Base-by-base conservation (phyloP, 2,113 vertebrate genomes). In the Microcebus ravelobensis region DNA sequence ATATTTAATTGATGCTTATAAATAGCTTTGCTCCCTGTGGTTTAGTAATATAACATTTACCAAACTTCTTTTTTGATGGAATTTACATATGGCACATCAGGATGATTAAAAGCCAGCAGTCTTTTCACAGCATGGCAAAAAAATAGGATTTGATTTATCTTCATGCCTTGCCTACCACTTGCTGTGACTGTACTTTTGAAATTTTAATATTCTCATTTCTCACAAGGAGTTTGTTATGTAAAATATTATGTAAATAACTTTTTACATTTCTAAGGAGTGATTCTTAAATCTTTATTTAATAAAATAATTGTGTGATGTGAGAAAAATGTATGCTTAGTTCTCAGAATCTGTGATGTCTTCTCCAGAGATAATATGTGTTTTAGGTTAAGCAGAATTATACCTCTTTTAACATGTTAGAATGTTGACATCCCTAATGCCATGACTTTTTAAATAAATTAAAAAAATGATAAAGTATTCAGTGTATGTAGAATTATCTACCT, bases 71-170 rank as follows among this genome's bases (percentile, higher is more conserved):
- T 97, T 98, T 98, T 98, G 98, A 98, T 98, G 98, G 97, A 98
- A 98, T 98, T 98, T 98, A 98, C 98, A 99, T 98, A 98, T 98
- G 98, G 98, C 98, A 98, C 98, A 98, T 98, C 98, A 98, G 96
- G 97, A 98, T 98, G 98, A 99, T 98, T 98, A 98, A 99, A 99
- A 99, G 98, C 97, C 97, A 97, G 98, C 96, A 85, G 92, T 98
- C 98, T 98, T 98, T 98, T 98, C 98, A 98, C 98, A 98, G 98
- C 98, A 98, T 98, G 98, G 97, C 97, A 98, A 98, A 98, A 76
- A 98, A 98, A 98, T 98, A 98, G 98, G 98, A 98, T 98, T 98
- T 98, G 98, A 99, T 98, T 99, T 98, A 98, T 98, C 98, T 98
- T 98, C 13, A 0, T 98, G 98, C 97, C 97, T 98, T 0, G 39